These are phyloP conservation scores for Agriopis leucophaearia DNA, from an alignment of 2,888 invertebrate genomes.

Conservation along the genomic window DNA sequence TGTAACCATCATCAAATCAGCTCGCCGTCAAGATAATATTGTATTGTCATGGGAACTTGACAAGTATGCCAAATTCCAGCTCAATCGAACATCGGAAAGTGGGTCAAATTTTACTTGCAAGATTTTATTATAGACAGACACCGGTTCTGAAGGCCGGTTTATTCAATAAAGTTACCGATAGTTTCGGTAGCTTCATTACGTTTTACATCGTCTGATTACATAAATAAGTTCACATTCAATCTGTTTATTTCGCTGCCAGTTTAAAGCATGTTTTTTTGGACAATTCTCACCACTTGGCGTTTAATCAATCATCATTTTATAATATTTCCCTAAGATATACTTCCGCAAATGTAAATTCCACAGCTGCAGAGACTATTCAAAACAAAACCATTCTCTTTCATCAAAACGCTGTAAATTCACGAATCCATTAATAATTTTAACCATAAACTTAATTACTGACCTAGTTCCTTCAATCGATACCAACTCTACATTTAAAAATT, in stretches of 20 bases:
- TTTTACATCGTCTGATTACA: neutral
- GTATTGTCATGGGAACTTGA: too few species aligned
- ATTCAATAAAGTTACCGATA: too few species aligned
- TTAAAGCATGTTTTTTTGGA: neutral
- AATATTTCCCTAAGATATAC: slow-evolving; percentile 1
- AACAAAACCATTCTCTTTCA: slow-evolving; percentile 20
- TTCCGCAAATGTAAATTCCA: slow-evolving; percentile 5
- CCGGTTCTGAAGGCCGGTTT: too few species aligned
- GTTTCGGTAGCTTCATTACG: neutral
- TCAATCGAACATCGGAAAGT: too few species aligned
- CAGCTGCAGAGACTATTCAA: slow-evolving; percentile 17
- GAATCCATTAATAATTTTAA: slow-evolving; percentile 19
- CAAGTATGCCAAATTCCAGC: too few species aligned
- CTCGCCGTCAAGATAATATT: too few species aligned
- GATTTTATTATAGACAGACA: too few species aligned
- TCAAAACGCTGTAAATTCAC: slow-evolving; percentile 16
- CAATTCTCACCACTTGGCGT: neutral
- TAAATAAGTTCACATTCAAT: neutral
- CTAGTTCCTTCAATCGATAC: slow-evolving; percentile 27
- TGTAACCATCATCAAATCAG: too few species aligned
- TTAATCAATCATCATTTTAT: slow-evolving; percentile 12
- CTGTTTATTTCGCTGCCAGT: neutral
- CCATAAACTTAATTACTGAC: slow-evolving; percentile 28
- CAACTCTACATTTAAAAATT: slow-evolving; percentile 26
- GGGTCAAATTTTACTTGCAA: too few species aligned